Percentiles rank a stretch among this genome's conserved stretches.
Evolutionary conservation across 1,140 invertebrate species (phyloP).

Genomic region (Bombus balteatus): DNA sequence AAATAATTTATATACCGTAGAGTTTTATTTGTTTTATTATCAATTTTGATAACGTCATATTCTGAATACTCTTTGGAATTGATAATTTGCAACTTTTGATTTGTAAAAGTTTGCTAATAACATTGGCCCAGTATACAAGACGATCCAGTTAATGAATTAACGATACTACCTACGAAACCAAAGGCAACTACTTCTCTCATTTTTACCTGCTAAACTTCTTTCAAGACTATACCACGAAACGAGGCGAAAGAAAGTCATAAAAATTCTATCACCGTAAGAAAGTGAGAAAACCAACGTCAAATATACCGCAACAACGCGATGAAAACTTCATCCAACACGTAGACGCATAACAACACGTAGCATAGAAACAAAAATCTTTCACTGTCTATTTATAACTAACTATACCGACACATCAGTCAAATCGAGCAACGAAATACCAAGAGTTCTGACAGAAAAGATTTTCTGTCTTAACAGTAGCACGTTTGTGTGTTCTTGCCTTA

Average conservation of each 20-base stretch:
- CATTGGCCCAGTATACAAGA: too few relatives aligned
- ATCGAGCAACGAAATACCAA: neutral
- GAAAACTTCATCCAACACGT: neutral
- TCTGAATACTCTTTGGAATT: too few relatives aligned
- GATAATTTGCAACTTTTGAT: too few relatives aligned
- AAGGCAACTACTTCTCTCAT: too few relatives aligned
- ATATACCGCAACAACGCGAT: neutral
- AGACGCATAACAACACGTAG: neutral
- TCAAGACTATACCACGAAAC: neutral
- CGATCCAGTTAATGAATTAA: too few relatives aligned
- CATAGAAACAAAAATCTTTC: neutral
- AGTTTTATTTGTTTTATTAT: too few relatives aligned
- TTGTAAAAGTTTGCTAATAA: too few relatives aligned
- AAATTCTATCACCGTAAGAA: neutral
- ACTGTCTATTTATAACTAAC: neutral
- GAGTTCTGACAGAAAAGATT: neutral
- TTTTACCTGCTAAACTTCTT: too few relatives aligned
- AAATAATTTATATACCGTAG: too few relatives aligned
- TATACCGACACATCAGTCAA: neutral
- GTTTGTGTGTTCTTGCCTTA: slow-evolving; percentile 13
- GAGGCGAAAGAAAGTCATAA: neutral
- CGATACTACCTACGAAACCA: too few relatives aligned
- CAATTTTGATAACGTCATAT: too few relatives aligned
- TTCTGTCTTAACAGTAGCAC: neutral
- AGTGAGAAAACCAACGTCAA: neutral